Base-by-base conservation (phyloP, 1,140 invertebrate species). In the Brachionus paranguensis region DNA sequence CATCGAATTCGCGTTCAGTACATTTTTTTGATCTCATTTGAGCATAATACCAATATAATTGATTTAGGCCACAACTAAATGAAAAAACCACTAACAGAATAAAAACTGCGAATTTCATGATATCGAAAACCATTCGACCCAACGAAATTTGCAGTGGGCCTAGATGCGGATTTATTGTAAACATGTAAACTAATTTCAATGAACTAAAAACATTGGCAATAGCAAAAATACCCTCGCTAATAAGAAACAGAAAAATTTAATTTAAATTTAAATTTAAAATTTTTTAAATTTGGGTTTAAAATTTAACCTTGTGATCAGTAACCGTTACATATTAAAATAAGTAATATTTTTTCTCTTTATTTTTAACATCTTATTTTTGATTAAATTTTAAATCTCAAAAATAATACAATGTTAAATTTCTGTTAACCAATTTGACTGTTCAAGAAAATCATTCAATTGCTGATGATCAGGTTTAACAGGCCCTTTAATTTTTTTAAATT, bases 181-280 rank as follows among this genome's bases (percentile, higher is more conserved):
- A 99, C 89, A 99, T 98, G 91, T 98, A 98, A 86, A 99, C 96
- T 86, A 99, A 91, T 91, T 98, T 99, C 83, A 99, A 92, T 78
- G 96, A 97, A 91, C 95, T 96, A 88, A 97, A 96, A 86, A 97
- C 96, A 93, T 96, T 97, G 85, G 94, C 95, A 0, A 95, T 95
- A 0, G 95, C 95, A 90, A 97, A 97, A 53, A 95, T 93, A 55
- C 95, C 95, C 89, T 98, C 96, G 0, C 95, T 50, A 3, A 47
- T 14, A 47, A 37, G 0, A 37, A 37, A 37, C 33, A 37, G 3
- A 37, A 37, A 7, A n/a, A n/a, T n/a, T n/a, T n/a, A n/a, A 37
- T 3, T 37, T 47, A 6, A 47, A 47, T 47, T 47, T 14, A 47
- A 47, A 47, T 12, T n/a, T 24, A 1, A 1, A 24, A 24, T 24